phyloP scores from a whole-genome alignment of 2,888 invertebrate genomes.

The Phengaris arion region DNA sequence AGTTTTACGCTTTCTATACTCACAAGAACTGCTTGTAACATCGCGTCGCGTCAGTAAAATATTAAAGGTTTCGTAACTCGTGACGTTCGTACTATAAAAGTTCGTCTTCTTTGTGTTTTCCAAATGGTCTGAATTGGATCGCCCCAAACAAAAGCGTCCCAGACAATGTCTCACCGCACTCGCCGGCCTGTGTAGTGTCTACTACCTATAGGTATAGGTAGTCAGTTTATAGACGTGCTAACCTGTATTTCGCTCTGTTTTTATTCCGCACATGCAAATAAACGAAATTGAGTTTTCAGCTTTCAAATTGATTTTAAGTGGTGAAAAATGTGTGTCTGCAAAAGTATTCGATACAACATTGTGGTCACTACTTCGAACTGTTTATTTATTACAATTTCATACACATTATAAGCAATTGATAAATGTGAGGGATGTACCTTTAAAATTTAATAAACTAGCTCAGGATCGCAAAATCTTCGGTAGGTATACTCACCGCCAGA shows the following conservation, averaged over 20 bases:
- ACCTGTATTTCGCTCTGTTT: background rate
- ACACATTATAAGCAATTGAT: too few species aligned
- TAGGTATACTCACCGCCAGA: too few species aligned
- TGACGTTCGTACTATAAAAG: background rate
- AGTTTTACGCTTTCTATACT: too few species aligned
- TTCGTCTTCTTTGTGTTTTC: conserved; percentile 1
- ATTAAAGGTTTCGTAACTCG: background rate
- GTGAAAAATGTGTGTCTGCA: background rate
- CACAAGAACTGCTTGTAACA: background rate
- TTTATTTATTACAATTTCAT: too few species aligned
- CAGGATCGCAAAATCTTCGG: too few species aligned
- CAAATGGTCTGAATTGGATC: conserved; percentile 23
- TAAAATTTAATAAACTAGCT: too few species aligned
- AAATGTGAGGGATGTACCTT: too few species aligned
- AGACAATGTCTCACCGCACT: conserved; percentile 19
- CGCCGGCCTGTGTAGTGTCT: background rate
- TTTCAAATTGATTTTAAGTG: too few species aligned
- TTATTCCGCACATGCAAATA: background rate
- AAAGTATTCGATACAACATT: background rate
- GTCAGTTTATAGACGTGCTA: background rate
- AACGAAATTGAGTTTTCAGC: background rate
- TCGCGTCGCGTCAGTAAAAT: conserved; percentile 3
- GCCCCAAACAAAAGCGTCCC: conserved; percentile 8
- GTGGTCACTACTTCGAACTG: background rate
- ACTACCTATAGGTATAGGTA: background rate